A percentile compares a stretch with the other conserved stretches of the same genome.
Evolutionary conservation across 2,888 invertebrate genomes (phyloP).

Genomic region (Brachylomia viminalis): DNA sequence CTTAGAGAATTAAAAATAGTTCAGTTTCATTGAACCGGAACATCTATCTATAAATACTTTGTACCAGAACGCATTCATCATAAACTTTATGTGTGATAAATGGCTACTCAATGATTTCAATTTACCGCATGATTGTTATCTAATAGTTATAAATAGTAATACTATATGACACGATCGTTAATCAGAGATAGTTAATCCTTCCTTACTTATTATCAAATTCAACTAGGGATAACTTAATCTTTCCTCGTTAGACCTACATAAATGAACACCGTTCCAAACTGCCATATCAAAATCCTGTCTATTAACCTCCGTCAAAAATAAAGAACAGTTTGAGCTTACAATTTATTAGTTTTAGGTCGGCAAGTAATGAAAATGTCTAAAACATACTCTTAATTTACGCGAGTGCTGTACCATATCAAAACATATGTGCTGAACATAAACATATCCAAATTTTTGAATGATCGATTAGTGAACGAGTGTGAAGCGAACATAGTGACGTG

Average conservation of each 20-base stretch:
- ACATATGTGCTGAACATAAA: conserved; percentile 74
- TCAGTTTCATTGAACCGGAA: conserved; percentile 38
- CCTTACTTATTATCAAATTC: conserved; percentile 21
- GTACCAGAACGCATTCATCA: conserved; percentile 27
- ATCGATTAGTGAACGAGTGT: conserved; percentile 61
- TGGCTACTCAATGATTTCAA: conserved; percentile 30
- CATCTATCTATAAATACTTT: conserved; percentile 40
- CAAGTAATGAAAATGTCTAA: conserved; percentile 78
- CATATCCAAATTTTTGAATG: conserved; percentile 73
- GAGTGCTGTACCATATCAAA: conserved; percentile 78
- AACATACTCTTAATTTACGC: conserved; percentile 72
- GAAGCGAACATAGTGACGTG: conserved; percentile 61
- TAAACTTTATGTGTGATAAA: conserved; percentile 40
- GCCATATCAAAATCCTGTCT: conserved; percentile 27
- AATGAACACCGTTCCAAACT: conserved; percentile 6
- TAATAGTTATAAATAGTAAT: conserved; percentile 13
- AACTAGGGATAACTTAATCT: conserved; percentile 22
- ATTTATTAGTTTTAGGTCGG: conserved; percentile 75
- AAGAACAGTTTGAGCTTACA: conserved; percentile 59
- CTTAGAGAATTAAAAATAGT: conserved; percentile 40
- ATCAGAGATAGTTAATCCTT: conserved; percentile 31
- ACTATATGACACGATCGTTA: conserved; percentile 21
- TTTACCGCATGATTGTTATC: conserved; percentile 29
- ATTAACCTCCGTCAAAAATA: conserved; percentile 59
- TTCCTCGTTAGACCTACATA: not conserved